A percentile compares a stretch with the other conserved stretches of the same genome.
phyloP scores from a whole-genome alignment of 2,888 invertebrate species.

The Hedychridium roseum region DNA sequence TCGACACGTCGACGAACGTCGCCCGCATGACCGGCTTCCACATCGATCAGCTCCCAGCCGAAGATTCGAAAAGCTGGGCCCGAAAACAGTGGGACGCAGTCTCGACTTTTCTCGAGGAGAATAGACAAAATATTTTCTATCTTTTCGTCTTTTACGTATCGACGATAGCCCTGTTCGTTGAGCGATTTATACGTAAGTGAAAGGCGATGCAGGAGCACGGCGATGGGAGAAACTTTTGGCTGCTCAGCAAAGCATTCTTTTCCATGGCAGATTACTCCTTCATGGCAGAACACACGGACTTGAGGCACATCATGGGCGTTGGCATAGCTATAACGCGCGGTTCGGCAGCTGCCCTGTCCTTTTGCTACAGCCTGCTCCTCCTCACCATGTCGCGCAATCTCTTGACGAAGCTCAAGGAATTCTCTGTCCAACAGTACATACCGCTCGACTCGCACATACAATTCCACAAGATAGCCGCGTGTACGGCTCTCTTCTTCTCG shows the following conservation, averaged over 20 bases:
- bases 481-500: constrained; percentile 93
- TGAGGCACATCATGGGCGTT: constrained; percentile 96
- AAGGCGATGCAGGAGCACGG: neutral
- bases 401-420: constrained; percentile 91
- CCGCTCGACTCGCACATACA: constrained; percentile 95
- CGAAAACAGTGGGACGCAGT: constrained; percentile 84
- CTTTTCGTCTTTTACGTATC: constrained; percentile 94
- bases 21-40: constrained; percentile 95
- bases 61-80: constrained; percentile 70
- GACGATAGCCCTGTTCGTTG: constrained; percentile 91
- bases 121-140: constrained; percentile 95
- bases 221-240: neutral
- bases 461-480: constrained; percentile 96
- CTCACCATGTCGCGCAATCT: constrained; percentile 94
- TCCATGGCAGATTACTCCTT: constrained; percentile 83
- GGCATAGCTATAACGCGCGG: constrained; percentile 95
- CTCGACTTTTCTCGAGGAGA: constrained; percentile 93
- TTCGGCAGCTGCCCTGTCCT: constrained; percentile 92
- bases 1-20: constrained; percentile 93
- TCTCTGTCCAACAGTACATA: constrained; percentile 92
- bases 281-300: constrained; percentile 94
- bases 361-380: constrained; percentile 90
- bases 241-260: constrained; percentile 1
- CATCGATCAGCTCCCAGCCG: constrained; percentile 74
- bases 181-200: constrained; percentile 89